These are phyloP conservation scores for Macroglossus sobrinus DNA, from an alignment of 2,113 vertebrate species.

Conservation along the genomic window DNA sequence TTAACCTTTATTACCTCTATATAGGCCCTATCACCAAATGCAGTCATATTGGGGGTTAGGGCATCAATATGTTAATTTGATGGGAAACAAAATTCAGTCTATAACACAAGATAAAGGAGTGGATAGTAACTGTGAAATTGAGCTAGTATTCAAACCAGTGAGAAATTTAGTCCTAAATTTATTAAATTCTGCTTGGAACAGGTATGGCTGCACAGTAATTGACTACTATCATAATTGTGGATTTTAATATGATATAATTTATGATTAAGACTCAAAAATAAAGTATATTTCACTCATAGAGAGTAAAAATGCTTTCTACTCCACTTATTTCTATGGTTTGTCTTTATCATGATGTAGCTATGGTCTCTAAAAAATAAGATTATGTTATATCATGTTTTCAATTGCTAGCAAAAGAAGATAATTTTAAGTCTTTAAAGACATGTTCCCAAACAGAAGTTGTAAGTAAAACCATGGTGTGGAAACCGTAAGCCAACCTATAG, in stretches of 20 bases:
- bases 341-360: neutral
- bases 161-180: neutral
- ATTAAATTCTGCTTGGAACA: neutral
- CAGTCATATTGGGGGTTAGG: neutral
- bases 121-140: neutral
- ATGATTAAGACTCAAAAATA: neutral
- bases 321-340: neutral
- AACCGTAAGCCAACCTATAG: conserved; percentile 3
- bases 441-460: conserved; percentile 48
- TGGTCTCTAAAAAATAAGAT: neutral
- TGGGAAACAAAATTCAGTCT: neutral
- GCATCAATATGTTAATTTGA: neutral
- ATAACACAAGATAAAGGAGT: neutral
- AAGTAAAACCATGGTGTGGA: neutral
- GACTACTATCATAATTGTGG: neutral
- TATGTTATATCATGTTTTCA: neutral
- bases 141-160: neutral
- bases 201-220: neutral
- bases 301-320: neutral
- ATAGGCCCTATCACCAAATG: neutral
- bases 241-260: conserved; percentile 26
- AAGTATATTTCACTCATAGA: neutral
- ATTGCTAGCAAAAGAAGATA: neutral
- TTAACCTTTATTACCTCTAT: neutral
- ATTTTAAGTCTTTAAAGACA: conserved; percentile 31